Conservation (phyloP, 2,797 vertebrate species). For the Helarctos malayanus region DNA sequence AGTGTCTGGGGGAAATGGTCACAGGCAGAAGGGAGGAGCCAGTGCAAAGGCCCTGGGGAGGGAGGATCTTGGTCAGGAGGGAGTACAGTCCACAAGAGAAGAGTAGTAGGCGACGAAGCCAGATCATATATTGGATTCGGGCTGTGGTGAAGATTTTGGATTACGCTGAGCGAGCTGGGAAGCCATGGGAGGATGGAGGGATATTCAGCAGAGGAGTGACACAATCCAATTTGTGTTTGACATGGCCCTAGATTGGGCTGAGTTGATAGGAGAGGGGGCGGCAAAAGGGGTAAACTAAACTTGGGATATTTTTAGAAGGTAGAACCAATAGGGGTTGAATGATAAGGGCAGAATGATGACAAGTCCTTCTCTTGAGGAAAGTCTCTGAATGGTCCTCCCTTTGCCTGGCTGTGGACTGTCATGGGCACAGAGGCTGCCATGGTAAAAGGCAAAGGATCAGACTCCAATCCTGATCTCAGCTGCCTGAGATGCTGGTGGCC, state of each 20-base stretch:
- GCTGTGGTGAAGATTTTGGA: not conserved
- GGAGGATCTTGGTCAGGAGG: not conserved
- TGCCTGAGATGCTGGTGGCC: not conserved
- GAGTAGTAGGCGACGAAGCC: not conserved
- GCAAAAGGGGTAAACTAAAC: not conserved
- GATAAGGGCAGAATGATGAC: not conserved
- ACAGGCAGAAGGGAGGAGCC: not conserved
- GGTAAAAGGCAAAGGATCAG: not conserved
- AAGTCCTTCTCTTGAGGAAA: not conserved
- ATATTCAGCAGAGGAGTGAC: not conserved
- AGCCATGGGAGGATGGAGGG: not conserved
- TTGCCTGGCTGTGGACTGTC: not conserved
- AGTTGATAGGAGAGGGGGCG: not conserved
- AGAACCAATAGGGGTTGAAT: not conserved
- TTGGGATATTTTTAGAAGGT: not conserved
- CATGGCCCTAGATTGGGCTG: not conserved
- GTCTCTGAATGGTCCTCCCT: not conserved
- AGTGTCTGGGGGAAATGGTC: not conserved
- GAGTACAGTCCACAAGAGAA: not conserved
- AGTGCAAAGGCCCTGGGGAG: not conserved
- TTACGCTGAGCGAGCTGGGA: not conserved
- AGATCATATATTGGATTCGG: not conserved
- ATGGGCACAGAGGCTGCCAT: rapidly evolving
- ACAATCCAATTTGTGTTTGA: not conserved
- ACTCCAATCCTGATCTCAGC: not conserved